Conservation (phyloP, 2,113 vertebrate species). For the Puntigrus tetrazona region DNA sequence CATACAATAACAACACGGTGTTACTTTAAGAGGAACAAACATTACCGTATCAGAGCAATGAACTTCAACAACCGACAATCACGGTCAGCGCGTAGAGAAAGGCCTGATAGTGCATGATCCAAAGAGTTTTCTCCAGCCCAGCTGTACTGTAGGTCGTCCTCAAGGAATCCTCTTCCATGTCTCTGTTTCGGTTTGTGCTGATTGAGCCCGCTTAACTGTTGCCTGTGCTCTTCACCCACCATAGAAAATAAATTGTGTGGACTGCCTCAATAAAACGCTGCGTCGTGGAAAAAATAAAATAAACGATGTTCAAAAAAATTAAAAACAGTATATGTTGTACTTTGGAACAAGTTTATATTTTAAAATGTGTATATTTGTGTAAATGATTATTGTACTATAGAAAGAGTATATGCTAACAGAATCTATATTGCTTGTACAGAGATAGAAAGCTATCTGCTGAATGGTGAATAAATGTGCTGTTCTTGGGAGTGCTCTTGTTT, state of each 20-base stretch:
- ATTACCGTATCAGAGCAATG: conserved; percentile 44
- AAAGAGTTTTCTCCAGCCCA: conserved; percentile 48
- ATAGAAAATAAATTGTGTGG: conserved; percentile 27
- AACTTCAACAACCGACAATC: conserved; percentile 51
- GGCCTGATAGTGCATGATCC: conserved; percentile 55
- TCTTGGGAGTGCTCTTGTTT: not conserved
- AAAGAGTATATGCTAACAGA: conserved; percentile 56
- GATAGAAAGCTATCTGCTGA: conserved; percentile 49
- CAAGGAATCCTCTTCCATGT: conserved; percentile 46
- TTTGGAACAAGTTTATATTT: conserved; percentile 53
- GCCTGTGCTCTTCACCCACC: conserved; percentile 37
- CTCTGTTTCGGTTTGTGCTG: conserved; percentile 19
- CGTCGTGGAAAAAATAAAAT: conserved; percentile 37
- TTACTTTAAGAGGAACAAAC: conserved; percentile 14
- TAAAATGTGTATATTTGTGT: conserved; percentile 56
- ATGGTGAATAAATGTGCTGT: conserved; percentile 58
- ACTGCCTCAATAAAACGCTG: conserved; percentile 46
- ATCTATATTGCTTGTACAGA: conserved; percentile 59
- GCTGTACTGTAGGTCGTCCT: conserved; percentile 34
- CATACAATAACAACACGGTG: conserved; percentile 13
- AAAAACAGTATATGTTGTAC: conserved; percentile 46
- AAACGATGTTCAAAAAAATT: too few species aligned
- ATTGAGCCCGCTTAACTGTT: conserved; percentile 38
- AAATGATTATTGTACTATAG: conserved; percentile 60
- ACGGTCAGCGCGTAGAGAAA: conserved; percentile 27